Conservation (phyloP, 2,113 vertebrate species). For the Lepisosteus osseus region DNA sequence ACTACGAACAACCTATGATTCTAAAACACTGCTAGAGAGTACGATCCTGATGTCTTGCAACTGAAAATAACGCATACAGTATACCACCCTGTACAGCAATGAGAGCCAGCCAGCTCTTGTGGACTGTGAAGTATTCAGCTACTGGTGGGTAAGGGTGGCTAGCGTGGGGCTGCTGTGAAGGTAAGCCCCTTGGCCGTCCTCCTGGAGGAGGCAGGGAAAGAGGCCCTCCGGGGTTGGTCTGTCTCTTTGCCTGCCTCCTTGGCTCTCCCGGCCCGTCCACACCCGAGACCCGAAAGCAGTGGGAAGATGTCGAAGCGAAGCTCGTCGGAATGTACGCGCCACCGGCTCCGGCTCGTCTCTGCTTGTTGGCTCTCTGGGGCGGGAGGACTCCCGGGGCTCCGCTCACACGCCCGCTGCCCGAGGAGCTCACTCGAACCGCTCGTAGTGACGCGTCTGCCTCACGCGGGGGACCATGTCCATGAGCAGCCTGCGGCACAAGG, state of each 20-base stretch:
- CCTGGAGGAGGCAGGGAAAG: no score
- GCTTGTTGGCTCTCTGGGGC: constrained; percentile 28
- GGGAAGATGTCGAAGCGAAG: background rate
- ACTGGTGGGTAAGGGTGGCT: no score
- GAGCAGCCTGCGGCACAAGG: constrained; percentile 72
- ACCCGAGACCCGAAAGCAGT: constrained; percentile 24
- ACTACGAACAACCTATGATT: no score
- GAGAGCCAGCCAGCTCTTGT: no score
- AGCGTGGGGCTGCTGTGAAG: background rate
- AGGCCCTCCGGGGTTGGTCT: background rate
- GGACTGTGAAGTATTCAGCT: no score
- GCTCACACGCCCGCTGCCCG: constrained; percentile 12
- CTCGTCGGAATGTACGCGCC: constrained; percentile 32
- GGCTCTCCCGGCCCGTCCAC: constrained; percentile 37
- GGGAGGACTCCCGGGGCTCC: constrained; percentile 24
- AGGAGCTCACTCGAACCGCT: constrained; percentile 86
- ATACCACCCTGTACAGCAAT: no score
- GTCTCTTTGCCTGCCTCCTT: constrained; percentile 22
- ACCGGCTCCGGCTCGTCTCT: constrained; percentile 42
- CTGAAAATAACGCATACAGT: no score
- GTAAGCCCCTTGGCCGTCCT: constrained; percentile 27
- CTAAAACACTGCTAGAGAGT: no score
- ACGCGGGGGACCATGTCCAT: constrained; percentile 89
- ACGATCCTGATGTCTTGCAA: no score
- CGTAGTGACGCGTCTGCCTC: constrained; percentile 89